A percentile compares a stretch with the other conserved stretches of the same genome.
Conservation (phyloP, 1,140 invertebrate species). For the Drosophila bipectinata region DNA sequence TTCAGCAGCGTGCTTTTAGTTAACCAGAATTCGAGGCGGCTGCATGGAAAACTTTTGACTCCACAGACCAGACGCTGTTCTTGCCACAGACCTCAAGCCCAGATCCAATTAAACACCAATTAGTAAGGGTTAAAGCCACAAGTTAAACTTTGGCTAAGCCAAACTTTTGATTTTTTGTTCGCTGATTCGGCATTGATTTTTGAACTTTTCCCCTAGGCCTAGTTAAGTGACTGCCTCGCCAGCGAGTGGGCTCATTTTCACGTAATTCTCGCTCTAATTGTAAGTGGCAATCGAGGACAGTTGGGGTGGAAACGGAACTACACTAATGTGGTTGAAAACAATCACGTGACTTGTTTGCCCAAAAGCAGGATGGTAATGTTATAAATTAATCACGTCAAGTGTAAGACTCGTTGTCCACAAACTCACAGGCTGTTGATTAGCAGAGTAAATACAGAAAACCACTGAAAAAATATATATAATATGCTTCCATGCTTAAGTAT, state of each 20-base stretch:
- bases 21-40: conserved; percentile 38
- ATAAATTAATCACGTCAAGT: conserved; percentile 38
- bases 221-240: conserved; percentile 28
- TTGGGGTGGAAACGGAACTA: conserved; percentile 36
- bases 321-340: conserved; percentile 39
- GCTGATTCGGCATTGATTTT: conserved; percentile 17
- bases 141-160: conserved; percentile 18
- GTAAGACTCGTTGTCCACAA: background rate
- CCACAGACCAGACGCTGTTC: background rate
- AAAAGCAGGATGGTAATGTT: conserved; percentile 40
- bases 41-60: conserved; percentile 35
- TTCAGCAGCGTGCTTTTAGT: conserved; percentile 26
- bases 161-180: conserved; percentile 49
- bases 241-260: conserved; percentile 32
- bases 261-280: conserved; percentile 29
- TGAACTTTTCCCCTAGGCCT: conserved; percentile 17
- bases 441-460: conserved; percentile 6
- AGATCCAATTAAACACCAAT: conserved; percentile 51
- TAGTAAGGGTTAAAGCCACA: conserved; percentile 15
- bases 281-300: conserved; percentile 38
- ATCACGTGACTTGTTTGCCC: conserved; percentile 57
- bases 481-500: background rate
- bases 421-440: conserved; percentile 47
- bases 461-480: background rate
- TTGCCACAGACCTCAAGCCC: background rate